These are phyloP conservation scores for Patiria miniata DNA, from an alignment of 35 echinoderm and acorn worm species.

Conservation along the genomic window DNA sequence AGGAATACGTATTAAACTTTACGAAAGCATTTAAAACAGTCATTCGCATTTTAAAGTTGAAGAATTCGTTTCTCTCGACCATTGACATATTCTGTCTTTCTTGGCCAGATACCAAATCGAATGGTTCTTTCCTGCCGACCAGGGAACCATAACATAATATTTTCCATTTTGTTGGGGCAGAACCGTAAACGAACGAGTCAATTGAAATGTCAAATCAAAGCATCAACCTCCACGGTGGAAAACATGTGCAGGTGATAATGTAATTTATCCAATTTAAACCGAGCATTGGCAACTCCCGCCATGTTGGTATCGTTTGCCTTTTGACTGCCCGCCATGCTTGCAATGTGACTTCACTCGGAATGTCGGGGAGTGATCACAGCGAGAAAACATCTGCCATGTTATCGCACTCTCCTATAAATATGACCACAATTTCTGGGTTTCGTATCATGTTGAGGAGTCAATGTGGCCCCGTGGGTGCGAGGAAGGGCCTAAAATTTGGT, in stretches of 20 bases:
- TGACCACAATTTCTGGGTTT: too few relatives aligned
- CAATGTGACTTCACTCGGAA: too few relatives aligned
- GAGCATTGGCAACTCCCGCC: neutral
- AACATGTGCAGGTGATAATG: constrained; percentile 19
- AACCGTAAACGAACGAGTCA: neutral
- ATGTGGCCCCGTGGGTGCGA: neutral
- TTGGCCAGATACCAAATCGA: too few relatives aligned
- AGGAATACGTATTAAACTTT: too few relatives aligned
- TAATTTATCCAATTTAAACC: neutral
- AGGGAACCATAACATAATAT: too few relatives aligned
- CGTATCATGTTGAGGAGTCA: neutral
- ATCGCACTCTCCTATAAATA: neutral
- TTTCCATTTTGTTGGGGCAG: neutral
- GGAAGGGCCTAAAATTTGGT: neutral
- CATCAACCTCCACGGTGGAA: neutral
- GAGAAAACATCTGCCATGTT: constrained; percentile 1
- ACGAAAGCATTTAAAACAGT: too few relatives aligned
- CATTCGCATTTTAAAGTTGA: too few relatives aligned
- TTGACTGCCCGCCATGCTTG: too few relatives aligned
- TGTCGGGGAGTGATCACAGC: neutral
- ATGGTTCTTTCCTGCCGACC: too few relatives aligned
- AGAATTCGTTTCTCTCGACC: too few relatives aligned
- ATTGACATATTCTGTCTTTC: too few relatives aligned
- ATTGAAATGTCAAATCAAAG: constrained; percentile 1
- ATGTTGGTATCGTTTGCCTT: too few relatives aligned